A percentile compares a stretch with the other conserved stretches of the same genome.
These are phyloP conservation scores for Mylabris sibirica DNA, from an alignment of 2,888 invertebrate species.

Conservation along the genomic window DNA sequence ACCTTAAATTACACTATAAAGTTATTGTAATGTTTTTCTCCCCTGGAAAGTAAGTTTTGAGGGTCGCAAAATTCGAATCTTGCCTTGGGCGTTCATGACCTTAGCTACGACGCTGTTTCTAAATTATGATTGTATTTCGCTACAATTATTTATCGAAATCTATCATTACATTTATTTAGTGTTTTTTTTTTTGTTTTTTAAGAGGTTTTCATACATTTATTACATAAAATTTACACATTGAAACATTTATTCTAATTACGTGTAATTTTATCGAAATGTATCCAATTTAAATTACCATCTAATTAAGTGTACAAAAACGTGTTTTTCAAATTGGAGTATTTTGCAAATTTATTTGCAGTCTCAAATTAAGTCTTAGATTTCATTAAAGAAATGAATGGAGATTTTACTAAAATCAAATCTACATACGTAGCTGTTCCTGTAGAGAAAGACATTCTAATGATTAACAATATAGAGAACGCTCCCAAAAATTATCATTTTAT, in stretches of 20 bases:
- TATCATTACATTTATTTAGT: conserved; percentile 4
- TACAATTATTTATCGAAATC: conserved; percentile 39
- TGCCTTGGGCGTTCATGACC: too few species aligned
- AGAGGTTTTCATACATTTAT: conserved; percentile 31
- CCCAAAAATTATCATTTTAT: neutral
- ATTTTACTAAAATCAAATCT: conserved; percentile 21
- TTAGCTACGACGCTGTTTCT: too few species aligned
- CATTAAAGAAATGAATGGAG: neutral
- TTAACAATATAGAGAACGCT: neutral
- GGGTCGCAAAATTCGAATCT: too few species aligned
- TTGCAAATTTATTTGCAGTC: conserved; percentile 33
- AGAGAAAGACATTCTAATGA: neutral
- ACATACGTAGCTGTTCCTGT: conserved; percentile 21
- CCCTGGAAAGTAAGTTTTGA: too few species aligned
- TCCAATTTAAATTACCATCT: conserved; percentile 20
- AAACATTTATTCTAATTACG: conserved; percentile 33
- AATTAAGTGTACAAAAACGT: conserved; percentile 30
- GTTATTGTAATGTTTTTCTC: too few species aligned
- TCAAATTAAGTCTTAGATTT: conserved; percentile 35
- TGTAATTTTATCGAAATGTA: conserved; percentile 16
- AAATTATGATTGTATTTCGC: conserved; percentile 50
- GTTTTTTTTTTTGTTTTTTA: neutral
- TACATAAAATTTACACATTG: conserved; percentile 41
- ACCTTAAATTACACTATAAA: too few species aligned
- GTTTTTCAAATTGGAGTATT: conserved; percentile 33